phyloP scores from a whole-genome alignment of 2,888 invertebrate genomes.

The Metallyticus violacea region DNA sequence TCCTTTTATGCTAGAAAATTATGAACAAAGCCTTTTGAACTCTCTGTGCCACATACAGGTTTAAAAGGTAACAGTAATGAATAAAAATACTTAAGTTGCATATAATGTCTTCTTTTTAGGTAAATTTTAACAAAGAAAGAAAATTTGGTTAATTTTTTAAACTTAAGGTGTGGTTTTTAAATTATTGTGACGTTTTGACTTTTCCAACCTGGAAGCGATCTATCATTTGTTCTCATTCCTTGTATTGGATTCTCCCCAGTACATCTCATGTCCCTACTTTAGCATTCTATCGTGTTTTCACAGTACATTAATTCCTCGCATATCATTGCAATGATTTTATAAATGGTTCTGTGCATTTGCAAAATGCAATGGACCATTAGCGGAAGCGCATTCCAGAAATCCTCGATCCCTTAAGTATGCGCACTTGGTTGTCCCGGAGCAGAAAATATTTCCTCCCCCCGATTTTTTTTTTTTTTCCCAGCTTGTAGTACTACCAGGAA shows the following conservation, averaged over 20 bases:
- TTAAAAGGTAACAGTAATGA: too few species aligned
- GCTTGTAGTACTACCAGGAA: neutral
- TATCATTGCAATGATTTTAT: slow-evolving; percentile 13
- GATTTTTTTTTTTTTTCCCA: neutral
- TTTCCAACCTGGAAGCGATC: neutral
- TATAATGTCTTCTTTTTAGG: too few species aligned
- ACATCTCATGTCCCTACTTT: neutral
- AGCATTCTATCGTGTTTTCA: neutral
- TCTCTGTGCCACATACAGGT: too few species aligned
- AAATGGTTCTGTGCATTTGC: slow-evolving; percentile 15
- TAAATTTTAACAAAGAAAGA: too few species aligned
- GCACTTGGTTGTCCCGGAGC: neutral
- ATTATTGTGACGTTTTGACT: too few species aligned
- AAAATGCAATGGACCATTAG: slow-evolving; percentile 4
- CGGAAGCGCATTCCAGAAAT: neutral
- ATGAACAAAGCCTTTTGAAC: too few species aligned
- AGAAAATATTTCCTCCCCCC: neutral
- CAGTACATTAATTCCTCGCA: slow-evolving; percentile 11
- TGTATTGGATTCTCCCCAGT: neutral
- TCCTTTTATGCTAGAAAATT: too few species aligned
- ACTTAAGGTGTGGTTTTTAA: too few species aligned
- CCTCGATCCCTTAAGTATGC: neutral
- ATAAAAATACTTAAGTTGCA: too few species aligned
- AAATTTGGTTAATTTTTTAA: too few species aligned
- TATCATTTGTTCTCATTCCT: neutral